Conservation (phyloP, 2,888 invertebrate genomes). For the Ophion ventricosus region DNA sequence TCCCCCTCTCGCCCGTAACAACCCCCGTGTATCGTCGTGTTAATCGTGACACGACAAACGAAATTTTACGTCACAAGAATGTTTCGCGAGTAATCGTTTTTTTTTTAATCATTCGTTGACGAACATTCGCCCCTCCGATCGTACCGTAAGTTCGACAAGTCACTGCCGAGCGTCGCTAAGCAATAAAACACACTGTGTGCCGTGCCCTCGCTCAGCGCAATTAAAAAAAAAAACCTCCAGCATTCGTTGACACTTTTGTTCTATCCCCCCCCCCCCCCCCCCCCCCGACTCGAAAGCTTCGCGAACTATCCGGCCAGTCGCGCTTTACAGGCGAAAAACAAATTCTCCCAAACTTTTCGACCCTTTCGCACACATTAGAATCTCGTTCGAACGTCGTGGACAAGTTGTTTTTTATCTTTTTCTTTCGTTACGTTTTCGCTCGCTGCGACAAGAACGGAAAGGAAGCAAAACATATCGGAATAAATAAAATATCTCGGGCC, state of each 20-base stretch:
- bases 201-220: no score
- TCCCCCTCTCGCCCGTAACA: constrained; percentile 61
- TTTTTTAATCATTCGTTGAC: background rate
- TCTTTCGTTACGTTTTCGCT: background rate
- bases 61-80: constrained; percentile 21
- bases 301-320: no score
- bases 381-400: background rate
- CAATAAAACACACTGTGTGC: no score
- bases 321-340: no score
- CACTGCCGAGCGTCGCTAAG: no score
- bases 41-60: constrained; percentile 29
- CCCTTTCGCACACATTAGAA: background rate
- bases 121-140: no score
- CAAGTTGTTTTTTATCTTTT: background rate
- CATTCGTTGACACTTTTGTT: no score
- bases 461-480: constrained; percentile 33
- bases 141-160: no score
- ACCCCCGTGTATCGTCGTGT: constrained; percentile 58
- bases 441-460: background rate
- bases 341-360: background rate
- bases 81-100: background rate
- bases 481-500: constrained; percentile 60
- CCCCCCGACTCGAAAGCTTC: no score
- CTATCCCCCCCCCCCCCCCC: no score
- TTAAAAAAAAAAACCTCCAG: no score